Percentiles rank a stretch among this genome's conserved stretches.
phyloP scores from a whole-genome alignment of 2,113 vertebrate species.

The Oenanthe melanoleuca region DNA sequence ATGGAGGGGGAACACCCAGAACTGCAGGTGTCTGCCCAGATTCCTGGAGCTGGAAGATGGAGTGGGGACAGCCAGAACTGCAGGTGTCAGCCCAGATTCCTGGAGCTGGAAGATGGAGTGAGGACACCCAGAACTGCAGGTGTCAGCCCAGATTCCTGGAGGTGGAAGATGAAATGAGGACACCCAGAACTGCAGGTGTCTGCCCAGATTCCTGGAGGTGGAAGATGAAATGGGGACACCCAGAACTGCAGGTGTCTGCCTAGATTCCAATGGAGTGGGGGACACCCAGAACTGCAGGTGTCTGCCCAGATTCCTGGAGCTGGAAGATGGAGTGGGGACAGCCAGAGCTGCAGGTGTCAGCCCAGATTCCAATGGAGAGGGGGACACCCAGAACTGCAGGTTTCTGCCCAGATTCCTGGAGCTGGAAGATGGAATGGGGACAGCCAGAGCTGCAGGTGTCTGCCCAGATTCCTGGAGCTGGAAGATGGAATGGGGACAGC shows the following conservation, averaged over 20 bases:
- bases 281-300: neutral
- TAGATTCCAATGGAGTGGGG: neutral
- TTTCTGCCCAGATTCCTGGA: neutral
- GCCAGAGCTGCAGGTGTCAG: neutral
- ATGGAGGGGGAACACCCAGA: neutral
- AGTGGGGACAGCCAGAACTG: neutral
- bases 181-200: neutral
- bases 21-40: neutral
- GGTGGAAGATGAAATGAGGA: no score
- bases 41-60: neutral
- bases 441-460: neutral
- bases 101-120: neutral
- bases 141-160: neutral
- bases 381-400: neutral
- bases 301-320: neutral
- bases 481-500: no score
- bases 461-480: neutral
- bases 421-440: neutral
- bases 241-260: no score
- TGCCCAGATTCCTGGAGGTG: no score
- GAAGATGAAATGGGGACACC: no score
- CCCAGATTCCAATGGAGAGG: neutral
- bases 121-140: neutral
- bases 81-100: neutral
- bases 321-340: no score